phyloP scores from a whole-genome alignment of 2,888 invertebrate species.

The Ceriagrion tenellum region DNA sequence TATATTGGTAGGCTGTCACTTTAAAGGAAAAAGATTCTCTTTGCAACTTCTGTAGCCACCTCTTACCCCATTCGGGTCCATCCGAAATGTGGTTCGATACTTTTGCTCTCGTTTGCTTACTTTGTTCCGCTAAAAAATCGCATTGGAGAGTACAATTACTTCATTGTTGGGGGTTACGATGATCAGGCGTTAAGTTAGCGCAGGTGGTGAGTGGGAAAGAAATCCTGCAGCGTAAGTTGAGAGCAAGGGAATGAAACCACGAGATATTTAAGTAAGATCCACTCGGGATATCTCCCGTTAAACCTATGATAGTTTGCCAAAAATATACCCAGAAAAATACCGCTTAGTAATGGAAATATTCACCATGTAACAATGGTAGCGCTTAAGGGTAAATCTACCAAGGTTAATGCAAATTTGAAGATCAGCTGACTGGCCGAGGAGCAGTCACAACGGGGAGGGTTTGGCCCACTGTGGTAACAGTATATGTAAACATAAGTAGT shows the following conservation, averaged over 20 bases:
- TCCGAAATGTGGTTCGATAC: neutral
- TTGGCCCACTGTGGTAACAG: too few relatives aligned
- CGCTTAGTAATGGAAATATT: too few relatives aligned
- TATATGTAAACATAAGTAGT: too few relatives aligned
- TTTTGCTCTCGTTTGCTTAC: neutral
- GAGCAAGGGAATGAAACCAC: neutral
- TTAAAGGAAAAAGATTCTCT: neutral
- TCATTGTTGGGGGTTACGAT: neutral
- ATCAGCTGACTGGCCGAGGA: too few relatives aligned
- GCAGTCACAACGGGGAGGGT: too few relatives aligned
- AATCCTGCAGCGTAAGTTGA: neutral
- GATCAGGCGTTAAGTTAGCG: neutral
- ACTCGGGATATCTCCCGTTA: neutral
- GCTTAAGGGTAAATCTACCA: too few relatives aligned
- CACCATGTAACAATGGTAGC: too few relatives aligned
- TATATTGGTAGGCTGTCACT: neutral
- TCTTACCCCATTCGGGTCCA: neutral
- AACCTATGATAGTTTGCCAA: neutral
- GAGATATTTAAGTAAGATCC: too few relatives aligned
- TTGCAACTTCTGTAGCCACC: neutral
- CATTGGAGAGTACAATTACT: neutral
- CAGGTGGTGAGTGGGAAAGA: neutral
- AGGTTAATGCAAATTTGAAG: too few relatives aligned
- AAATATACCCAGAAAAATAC: too few relatives aligned
- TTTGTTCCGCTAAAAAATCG: neutral